Evolutionary conservation across 2,888 invertebrate species (phyloP).

Genomic region (Sinohyriopsis cumingii): DNA sequence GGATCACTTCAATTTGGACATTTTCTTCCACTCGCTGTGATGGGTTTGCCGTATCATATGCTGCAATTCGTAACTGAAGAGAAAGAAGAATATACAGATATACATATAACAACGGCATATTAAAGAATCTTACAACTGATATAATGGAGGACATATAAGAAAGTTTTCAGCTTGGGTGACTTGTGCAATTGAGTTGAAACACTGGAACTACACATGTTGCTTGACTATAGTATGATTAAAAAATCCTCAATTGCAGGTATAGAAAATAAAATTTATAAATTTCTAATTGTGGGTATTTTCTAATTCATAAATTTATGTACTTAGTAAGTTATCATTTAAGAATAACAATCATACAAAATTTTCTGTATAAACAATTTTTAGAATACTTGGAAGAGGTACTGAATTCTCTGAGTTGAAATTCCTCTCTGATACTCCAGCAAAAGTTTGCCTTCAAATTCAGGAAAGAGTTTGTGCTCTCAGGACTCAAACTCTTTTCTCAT

Average conservation of each 20-base stretch:
- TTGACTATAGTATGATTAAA: no score
- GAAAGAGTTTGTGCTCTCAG: no score
- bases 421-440: no score
- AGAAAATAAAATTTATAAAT: no score
- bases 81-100: background rate
- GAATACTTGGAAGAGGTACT: no score
- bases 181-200: no score
- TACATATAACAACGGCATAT: background rate
- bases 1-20: constrained; percentile 45
- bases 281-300: background rate
- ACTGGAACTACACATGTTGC: no score
- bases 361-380: no score
- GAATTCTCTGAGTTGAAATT: no score
- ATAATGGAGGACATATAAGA: background rate
- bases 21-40: constrained; percentile 32
- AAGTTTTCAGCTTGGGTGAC: background rate
- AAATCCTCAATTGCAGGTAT: no score
- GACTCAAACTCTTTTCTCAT: no score
- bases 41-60: constrained; percentile 49
- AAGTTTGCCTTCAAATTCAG: no score
- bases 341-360: background rate
- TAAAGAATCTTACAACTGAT: background rate
- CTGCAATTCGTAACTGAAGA: constrained; percentile 48
- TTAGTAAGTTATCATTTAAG: background rate
- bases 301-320: background rate